Evolutionary conservation across 2,113 vertebrate species (phyloP), one percentile per base, ranked within the genome.

Genomic region (Coptodon bakossiorum): DNA sequence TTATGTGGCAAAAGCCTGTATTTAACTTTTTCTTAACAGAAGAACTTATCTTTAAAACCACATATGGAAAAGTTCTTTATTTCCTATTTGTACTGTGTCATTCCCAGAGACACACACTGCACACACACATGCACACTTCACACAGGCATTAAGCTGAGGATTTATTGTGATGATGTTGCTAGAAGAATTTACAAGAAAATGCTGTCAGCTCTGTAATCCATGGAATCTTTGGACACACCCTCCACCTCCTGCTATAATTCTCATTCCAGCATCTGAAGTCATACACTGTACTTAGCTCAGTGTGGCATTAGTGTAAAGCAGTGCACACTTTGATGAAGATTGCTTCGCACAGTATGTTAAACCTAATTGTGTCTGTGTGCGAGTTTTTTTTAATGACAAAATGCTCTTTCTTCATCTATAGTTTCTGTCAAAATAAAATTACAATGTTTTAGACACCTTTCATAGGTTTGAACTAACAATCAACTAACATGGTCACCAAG

Each of bases 101-200:
- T 6, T 27, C 36, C 7, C 31, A 38, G 7, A 71, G 54, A 86
- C 45, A 76, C 16, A 57, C 16, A 66, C 9, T 31, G 11, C 14
- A 59, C 79, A 53, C 59, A 36, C 2, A 63, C 29, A 87, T 14
- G 27, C 4, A 66, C 6, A 66, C 34, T 38, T 43, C 38, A 73
- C 53, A 81, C 14, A 73, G 34, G 48, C 71, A 80, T 82, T 73
- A 52, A 81, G 83, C 45, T 43, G 71, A 82, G 63, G 82, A 81
- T 87, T 89, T 89, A 82, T 80, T 80, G 29, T 61, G 80, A 43
- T 73, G 80, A 29, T 68, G 73, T 40, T 79, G 71, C 16, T 80
- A 68, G 52, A 91, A 59, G 48, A 78, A 89, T 88, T 84, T 82
- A 84, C 66, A 84, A 86, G 73, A 79, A 68, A 82, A 91, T 4